These are phyloP conservation scores for Rhadinocentrus ornatus DNA, from an alignment of 2,797 vertebrate genomes.

Conservation along the genomic window DNA sequence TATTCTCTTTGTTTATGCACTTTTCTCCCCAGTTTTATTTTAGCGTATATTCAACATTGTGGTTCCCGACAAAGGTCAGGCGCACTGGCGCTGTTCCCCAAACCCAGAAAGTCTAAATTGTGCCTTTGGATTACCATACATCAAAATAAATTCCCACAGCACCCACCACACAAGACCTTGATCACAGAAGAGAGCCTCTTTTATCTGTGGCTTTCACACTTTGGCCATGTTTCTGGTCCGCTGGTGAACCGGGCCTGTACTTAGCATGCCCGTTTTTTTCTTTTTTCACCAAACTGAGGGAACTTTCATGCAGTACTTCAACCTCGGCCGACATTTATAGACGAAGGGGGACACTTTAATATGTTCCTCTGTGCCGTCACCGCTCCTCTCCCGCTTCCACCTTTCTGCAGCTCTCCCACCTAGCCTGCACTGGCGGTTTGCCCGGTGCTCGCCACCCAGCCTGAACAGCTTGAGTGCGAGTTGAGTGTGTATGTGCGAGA, in stretches of 20 bases:
- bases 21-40: conserved; percentile 57
- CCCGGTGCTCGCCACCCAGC: conserved; percentile 54
- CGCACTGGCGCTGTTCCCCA: conserved; percentile 60
- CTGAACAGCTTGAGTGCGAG: conserved; percentile 64
- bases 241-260: conserved; percentile 75
- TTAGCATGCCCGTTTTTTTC: conserved; percentile 68
- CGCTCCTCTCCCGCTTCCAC: conserved; percentile 55
- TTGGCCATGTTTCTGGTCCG: conserved; percentile 80
- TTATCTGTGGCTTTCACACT: conserved; percentile 79
- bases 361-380: conserved; percentile 66
- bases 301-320: conserved; percentile 62
- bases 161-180: conserved; percentile 69
- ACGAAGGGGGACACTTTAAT: conserved; percentile 77
- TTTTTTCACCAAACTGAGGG: conserved; percentile 64
- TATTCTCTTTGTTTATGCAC: conserved; percentile 60
- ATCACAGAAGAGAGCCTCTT: conserved; percentile 76
- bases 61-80: conserved; percentile 68
- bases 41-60: conserved; percentile 55
- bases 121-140: conserved; percentile 77
- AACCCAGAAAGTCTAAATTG: conserved; percentile 77
- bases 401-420: conserved; percentile 57
- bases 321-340: conserved; percentile 77
- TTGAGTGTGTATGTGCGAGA: conserved; percentile 21
- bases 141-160: conserved; percentile 78
- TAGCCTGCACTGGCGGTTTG: conserved; percentile 60